Base-by-base conservation (phyloP, 1,140 invertebrate species). In the Drosophila takahashii region DNA sequence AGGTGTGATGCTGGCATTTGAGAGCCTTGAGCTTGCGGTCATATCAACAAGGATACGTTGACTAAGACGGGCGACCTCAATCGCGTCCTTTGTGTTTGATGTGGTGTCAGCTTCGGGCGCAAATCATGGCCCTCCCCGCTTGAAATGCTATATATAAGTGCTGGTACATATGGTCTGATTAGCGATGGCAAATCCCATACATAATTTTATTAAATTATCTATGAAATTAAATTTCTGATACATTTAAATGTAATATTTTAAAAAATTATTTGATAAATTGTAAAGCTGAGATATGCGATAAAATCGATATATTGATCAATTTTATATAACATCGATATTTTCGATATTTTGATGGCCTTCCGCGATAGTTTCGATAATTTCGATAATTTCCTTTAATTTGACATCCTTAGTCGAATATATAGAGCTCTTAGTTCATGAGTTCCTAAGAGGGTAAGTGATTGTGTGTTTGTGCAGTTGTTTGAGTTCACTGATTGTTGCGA, bases 401-500 rank as follows among this genome's bases (percentile, higher is more conserved):
- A 27, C 29, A 36, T 47, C 45, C 22, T 22, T 27, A n/a, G 22
- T 9, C 13, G 1, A 15, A 48, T 58, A 22, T 51, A 32, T 50
- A 13, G 0, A 58, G 45, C 45, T 27, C 13, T 15, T 26, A 8
- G 13, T 27, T 27, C 3, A 1, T 22, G 1, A 22, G 22, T 22
- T 22, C 3, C 10, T 6, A 2, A 26, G 18, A 22, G 42, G 8
- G 7, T n/a, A 27, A 44, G 15, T 16, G 41, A 44, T 44, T 47
- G 22, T 48, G 44, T 47, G 42, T n/a, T n/a, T 22, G 16, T 6
- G 42, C 42, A 4, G 16, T 15, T 42, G 60, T 65, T 67, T 66
- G 47, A 45, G 32, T 56, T 48, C 59, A 56, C 53, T 77, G 80
- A 77, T 84, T 84, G 80, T 66, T 62, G 81, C 81, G 52, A 73